phyloP scores from a whole-genome alignment of 2,797 vertebrate genomes.

The Chaunax sp. region DNA sequence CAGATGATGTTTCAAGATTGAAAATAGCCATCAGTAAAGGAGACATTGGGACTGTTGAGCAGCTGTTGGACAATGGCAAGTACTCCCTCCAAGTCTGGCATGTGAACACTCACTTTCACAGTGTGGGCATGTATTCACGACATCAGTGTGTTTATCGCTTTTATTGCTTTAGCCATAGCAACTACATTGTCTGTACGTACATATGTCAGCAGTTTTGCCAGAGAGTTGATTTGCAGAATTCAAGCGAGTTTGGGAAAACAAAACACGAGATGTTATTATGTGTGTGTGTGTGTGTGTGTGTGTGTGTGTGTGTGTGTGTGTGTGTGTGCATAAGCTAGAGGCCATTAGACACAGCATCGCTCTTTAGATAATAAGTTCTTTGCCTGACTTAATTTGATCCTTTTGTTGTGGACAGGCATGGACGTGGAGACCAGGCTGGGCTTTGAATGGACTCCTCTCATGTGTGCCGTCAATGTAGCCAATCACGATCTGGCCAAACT shows the following conservation, averaged over 20 bases:
- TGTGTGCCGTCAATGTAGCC: constrained; percentile 89
- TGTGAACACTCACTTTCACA: no score
- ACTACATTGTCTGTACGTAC: no score
- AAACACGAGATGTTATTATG: constrained; percentile 2
- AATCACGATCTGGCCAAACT: constrained; percentile 85
- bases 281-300: no score
- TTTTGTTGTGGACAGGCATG: constrained; percentile 81
- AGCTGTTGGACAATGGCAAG: constrained; percentile 90
- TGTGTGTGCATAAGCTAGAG: background rate
- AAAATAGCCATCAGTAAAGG: constrained; percentile 88
- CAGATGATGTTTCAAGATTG: constrained; percentile 77
- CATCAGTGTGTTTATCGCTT: no score
- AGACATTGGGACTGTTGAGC: constrained; percentile 80
- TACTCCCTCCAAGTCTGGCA: constrained; percentile 26
- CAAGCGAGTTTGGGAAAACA: background rate
- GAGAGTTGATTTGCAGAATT: no score
- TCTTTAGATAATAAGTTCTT: constrained; percentile 1
- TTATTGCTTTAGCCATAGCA: no score
- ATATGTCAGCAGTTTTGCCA: no score
- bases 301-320: background rate
- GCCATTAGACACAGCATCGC: background rate
- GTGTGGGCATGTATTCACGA: no score
- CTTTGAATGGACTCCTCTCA: constrained; percentile 93
- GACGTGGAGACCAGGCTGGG: constrained; percentile 87
- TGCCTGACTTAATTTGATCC: constrained; percentile 6